Evolutionary conservation across 2,797 vertebrate species (phyloP).

Genomic region (Morus bassanus): DNA sequence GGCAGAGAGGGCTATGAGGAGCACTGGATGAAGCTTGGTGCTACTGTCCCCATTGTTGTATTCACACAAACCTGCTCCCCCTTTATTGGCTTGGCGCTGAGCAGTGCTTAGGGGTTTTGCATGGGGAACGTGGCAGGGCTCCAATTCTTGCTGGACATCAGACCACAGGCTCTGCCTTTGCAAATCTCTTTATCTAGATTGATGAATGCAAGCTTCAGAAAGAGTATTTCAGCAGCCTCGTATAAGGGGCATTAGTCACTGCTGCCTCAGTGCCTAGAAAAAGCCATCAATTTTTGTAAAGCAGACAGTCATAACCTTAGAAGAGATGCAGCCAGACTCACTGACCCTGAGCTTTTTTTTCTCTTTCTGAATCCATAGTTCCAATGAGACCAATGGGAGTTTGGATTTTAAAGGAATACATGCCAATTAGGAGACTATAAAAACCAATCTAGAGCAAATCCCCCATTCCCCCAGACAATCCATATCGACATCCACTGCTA

Average conservation of each 20-base stretch:
- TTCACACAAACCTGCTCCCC: not conserved
- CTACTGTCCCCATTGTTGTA: not conserved
- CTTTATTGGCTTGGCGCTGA: not conserved
- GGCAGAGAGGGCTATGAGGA: not conserved
- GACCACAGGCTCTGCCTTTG: not conserved
- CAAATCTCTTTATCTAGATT: not conserved
- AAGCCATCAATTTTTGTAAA: constrained; percentile 17
- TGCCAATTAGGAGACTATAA: not conserved
- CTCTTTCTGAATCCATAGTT: not conserved
- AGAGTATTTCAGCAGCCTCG: not conserved
- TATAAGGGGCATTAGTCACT: not conserved
- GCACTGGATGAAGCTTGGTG: not conserved
- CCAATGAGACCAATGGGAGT: not conserved
- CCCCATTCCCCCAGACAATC: not conserved
- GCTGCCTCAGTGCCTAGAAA: constrained; percentile 1
- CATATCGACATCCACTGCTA: not conserved
- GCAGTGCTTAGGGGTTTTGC: not conserved
- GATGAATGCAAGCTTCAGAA: constrained; percentile 21
- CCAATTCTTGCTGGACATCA: not conserved
- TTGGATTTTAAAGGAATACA: not conserved
- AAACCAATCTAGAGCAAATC: not conserved
- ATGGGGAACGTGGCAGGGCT: not conserved
- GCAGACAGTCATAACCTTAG: not conserved
- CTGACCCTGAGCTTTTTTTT: not conserved
- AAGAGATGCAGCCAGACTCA: not conserved